These are phyloP conservation scores for Tupiocoris notatus DNA, from an alignment of 2,888 invertebrate species.

Conservation along the genomic window DNA sequence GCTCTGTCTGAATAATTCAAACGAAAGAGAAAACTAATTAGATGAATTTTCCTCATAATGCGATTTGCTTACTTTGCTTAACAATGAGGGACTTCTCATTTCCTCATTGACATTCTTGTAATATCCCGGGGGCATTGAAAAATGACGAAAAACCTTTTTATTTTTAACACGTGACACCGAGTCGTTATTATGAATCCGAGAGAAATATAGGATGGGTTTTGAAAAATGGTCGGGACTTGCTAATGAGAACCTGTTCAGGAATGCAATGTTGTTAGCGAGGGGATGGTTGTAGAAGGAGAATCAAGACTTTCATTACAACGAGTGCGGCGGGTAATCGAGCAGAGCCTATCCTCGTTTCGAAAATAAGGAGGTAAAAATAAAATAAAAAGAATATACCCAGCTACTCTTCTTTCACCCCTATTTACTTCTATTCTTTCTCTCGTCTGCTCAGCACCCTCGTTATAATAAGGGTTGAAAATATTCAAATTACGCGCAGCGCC, in stretches of 20 bases:
- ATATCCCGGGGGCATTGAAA: no score
- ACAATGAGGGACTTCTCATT: no score
- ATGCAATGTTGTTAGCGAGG: constrained; percentile 40
- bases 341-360: constrained; percentile 3
- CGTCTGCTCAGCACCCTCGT: background rate
- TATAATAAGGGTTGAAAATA: constrained; percentile 36
- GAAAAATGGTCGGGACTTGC: constrained; percentile 36
- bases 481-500: constrained; percentile 26
- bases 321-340: constrained; percentile 36
- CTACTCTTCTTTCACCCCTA: background rate
- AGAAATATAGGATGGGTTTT: constrained; percentile 21
- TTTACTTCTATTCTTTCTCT: background rate
- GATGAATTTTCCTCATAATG: no score
- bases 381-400: background rate
- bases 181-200: constrained; percentile 25
- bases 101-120: no score
- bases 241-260: constrained; percentile 38
- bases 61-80: no score
- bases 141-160: background rate
- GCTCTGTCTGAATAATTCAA: no score
- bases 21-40: no score
- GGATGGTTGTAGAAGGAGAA: constrained; percentile 17
- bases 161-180: constrained; percentile 20
- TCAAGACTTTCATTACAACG: constrained; percentile 33
- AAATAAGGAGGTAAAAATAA: background rate